Evolutionary conservation across 2,797 vertebrate species (phyloP), one percentile per base, ranked within the genome.

Genomic region (Galaxias olidus): DNA sequence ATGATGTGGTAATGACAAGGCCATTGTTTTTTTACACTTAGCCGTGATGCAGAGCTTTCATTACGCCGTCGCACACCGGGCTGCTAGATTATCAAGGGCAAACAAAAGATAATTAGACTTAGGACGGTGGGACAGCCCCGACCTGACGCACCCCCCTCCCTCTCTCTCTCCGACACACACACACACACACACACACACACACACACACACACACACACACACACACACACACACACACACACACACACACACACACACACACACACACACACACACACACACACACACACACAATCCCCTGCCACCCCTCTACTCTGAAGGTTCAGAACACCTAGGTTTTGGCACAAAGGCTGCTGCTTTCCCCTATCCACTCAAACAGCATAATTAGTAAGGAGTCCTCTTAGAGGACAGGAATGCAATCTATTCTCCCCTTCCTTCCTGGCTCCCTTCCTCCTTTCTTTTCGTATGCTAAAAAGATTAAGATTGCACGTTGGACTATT

Each of bases 101-200:
- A 98, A 98, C 96, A 97, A 96, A 97, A 96, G 96, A 96, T 95
- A 98, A 98, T 98, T 97, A 97, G 96, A 91, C 93, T 81, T 87
- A 91, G 91, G 91, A 94, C 93, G 30, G 77, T 72, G 71, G 87
- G 75, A 78, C 70, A 60, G 73, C 73, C 61, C 59, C 63, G 19
- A 65, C 71, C 73, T 71, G 59, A 70, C 63, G 40, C 74, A 71
- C 45, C 59, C 61, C 66, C 58, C 63, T 54, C 73, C 46, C 69
- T 50, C 64, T 11, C 19, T 20, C 18, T 20, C n/a, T n/a, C 13
- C 10, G 4, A 4, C 13, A 20, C 13, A 14, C 42, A 43, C 4
- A 41, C 48, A 44, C 41, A 40, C 30, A 42, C 55, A 65, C 57
- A 47, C 46, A 47, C n/a, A 13, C 50, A 20, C 13, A 14, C 42